Percentiles rank a stretch among this genome's conserved stretches.
Conservation (phyloP, 2,113 vertebrate species). For the Globicephala melas region DNA sequence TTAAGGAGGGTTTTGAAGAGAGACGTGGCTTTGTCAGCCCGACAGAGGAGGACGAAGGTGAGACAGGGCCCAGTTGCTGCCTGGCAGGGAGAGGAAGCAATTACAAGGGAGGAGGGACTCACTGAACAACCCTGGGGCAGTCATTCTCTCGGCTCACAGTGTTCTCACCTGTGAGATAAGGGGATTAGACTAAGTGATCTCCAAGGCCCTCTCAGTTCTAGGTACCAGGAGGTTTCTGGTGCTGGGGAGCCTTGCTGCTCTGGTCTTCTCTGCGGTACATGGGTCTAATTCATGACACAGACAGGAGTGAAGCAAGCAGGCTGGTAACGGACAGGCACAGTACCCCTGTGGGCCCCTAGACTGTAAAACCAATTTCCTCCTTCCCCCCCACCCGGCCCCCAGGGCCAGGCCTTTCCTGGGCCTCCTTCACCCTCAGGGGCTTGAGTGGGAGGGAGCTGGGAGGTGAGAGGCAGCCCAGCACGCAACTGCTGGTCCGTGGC, state of each 20-base stretch:
- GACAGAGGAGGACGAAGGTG: neutral
- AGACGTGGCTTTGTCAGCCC: neutral
- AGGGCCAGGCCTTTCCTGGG: neutral
- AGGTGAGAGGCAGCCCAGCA: neutral
- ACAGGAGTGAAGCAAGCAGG: constrained; percentile 2
- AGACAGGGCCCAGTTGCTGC: neutral
- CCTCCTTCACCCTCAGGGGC: too few species aligned
- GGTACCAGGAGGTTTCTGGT: neutral
- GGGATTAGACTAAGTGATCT: neutral
- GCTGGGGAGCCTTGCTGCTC: neutral
- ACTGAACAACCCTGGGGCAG: neutral
- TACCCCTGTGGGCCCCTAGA: neutral
- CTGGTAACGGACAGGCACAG: neutral
- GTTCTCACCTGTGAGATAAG: constrained; percentile 18
- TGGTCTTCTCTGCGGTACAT: neutral
- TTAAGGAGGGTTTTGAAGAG: constrained; percentile 3
- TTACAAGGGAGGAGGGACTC: neutral
- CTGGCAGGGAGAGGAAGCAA: constrained; percentile 4
- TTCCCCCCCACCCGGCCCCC: neutral
- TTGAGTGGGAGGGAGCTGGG: neutral
- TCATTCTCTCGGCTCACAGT: neutral
- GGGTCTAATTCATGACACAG: neutral
- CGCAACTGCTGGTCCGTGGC: neutral
- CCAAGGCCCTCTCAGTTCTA: neutral
- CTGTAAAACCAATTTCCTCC: neutral